phyloP scores from a whole-genome alignment of 1,140 invertebrate genomes.

The Whitmania pigra region DNA sequence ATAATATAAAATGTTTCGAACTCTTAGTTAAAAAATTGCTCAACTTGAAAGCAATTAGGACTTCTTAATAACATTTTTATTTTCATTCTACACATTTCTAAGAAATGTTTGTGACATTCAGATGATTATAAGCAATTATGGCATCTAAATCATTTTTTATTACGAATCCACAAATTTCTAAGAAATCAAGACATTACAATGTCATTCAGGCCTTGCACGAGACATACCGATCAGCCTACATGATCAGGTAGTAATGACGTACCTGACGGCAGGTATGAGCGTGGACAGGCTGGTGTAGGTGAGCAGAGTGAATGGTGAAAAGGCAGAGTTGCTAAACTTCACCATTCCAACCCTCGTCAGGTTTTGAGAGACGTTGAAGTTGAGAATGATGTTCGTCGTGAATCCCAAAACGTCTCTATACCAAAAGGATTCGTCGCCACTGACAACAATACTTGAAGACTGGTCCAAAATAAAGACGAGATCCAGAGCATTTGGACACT shows the following conservation, averaged over 20 bases:
- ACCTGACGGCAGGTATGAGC: constrained; percentile 18
- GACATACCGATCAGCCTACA: too few species aligned
- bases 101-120: too few species aligned
- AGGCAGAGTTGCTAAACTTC: constrained; percentile 14
- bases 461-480: constrained; percentile 16
- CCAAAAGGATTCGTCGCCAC: background rate
- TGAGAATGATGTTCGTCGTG: background rate
- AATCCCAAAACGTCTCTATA: background rate
- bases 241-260: background rate
- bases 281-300: constrained; percentile 12
- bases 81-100: too few species aligned
- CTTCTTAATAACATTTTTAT: too few species aligned
- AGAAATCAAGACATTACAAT: too few species aligned
- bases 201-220: too few species aligned
- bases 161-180: too few species aligned
- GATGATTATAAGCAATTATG: too few species aligned
- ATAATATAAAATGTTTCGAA: too few species aligned
- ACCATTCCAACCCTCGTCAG: constrained; percentile 1
- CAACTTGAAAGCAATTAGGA: too few species aligned
- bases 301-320: background rate
- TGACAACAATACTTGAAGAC: constrained; percentile 9
- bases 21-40: too few species aligned
- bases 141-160: too few species aligned
- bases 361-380: background rate
- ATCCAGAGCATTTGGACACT: background rate